phyloP scores from a whole-genome alignment of 2,113 vertebrate genomes.

The Hystrix cristata region DNA sequence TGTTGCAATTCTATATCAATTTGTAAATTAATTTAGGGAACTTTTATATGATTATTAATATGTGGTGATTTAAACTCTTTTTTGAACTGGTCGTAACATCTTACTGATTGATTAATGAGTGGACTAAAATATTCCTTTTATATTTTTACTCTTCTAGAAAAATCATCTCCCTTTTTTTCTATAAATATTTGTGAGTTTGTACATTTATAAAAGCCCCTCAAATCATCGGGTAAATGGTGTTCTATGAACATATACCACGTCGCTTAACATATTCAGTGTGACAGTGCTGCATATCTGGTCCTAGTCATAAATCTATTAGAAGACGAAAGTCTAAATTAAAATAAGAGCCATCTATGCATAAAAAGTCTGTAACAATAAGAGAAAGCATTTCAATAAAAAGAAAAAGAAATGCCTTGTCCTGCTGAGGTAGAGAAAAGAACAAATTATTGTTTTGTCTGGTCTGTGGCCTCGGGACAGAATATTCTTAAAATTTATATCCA shows the following conservation, averaged over 20 bases:
- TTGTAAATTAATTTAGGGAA: constrained; percentile 18
- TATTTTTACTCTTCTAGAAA: background rate
- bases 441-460: background rate
- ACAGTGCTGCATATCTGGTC: background rate
- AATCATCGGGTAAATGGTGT: background rate
- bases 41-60: background rate
- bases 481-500: background rate
- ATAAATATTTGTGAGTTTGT: constrained; percentile 1
- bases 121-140: background rate
- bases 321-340: background rate
- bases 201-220: background rate
- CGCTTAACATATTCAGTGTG: background rate
- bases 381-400: background rate
- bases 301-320: background rate
- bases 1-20: background rate
- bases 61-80: background rate
- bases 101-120: constrained; percentile 12
- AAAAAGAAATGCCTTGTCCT: background rate
- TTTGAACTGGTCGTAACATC: background rate
- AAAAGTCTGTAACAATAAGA: background rate
- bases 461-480: background rate
- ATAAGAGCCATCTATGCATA: background rate
- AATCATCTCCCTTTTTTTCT: background rate
- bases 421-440: background rate
- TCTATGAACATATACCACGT: background rate